Base-by-base conservation (phyloP, 2,113 vertebrate genomes). In the Montifringilla adamsi region DNA sequence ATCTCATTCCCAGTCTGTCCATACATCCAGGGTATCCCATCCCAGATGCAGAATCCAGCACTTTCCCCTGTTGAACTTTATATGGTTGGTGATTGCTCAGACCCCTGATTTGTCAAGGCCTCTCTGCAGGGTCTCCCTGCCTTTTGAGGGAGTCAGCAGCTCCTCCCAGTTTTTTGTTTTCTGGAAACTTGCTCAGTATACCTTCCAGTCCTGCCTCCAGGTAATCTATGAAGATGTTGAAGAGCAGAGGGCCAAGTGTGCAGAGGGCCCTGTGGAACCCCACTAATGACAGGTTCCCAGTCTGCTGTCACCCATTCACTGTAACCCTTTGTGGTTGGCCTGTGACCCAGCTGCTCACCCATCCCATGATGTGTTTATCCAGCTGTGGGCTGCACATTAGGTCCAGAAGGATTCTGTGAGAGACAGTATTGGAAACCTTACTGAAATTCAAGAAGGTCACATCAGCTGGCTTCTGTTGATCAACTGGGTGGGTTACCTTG, bases 191-290 rank as follows among this genome's bases (percentile, higher is more conserved):
- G 27, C 39, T 39, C 0, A 55, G 2, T 46, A 21, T 53, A 0
- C 11, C 18, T 63, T 73, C 59, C 41, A 64, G n/a, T 47, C 8
- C 28, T n/a, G 11, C 1, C 2, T 56, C 28, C 18, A 47, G 3
- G 12, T 28, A 0, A n/a, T 56, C 28, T 64, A 1, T 47, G 7
- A 41, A 56, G 50, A 8, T n/a, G 50, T 1, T 74, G 69, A 64
- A n/a, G 41, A n/a, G 10, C 59, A 41, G 0, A 19, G 23, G 12
- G 50, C 15, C 0, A 0, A 56, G 12, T 6, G 41, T 56, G 59
- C 37, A 37, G 37, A 37, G n/a, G 1, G 23, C 30, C 9, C 50
- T 66, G 10, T 28, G 15, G 50, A 75, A 2, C 20, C 50, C 30
- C 30, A 24, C 2, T 1, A 27, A 2, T 63, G 68, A 33, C 33